A percentile compares a stretch with the other conserved stretches of the same genome.
Conservation (phyloP, 2,113 vertebrate genomes). For the Delphinus delphis region DNA sequence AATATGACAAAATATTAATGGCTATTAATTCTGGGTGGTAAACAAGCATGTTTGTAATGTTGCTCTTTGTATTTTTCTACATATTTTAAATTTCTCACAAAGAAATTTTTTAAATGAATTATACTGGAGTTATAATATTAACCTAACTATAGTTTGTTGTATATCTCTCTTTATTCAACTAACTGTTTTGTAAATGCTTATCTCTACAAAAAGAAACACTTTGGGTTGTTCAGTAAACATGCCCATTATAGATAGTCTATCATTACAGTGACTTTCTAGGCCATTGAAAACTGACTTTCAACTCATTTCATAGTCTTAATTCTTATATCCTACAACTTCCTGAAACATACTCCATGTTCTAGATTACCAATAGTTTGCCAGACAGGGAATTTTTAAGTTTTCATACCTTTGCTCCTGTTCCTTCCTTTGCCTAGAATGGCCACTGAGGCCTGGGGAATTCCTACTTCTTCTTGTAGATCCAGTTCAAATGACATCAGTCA, state of each 20-base stretch:
- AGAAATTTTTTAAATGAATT: not conserved
- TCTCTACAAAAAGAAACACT: not conserved
- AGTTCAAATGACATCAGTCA: not conserved
- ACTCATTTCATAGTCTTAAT: not conserved
- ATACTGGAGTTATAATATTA: not conserved
- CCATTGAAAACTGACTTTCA: not conserved
- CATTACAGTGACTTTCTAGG: not conserved
- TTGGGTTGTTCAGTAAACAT: not conserved
- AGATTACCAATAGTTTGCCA: not conserved
- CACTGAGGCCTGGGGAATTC: not conserved
- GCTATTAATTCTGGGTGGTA: not conserved
- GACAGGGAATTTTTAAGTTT: not conserved
- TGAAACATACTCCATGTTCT: not conserved
- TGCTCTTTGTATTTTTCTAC: not conserved
- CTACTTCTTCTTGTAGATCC: not conserved
- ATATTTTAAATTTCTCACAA: not conserved
- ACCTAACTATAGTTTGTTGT: not conserved
- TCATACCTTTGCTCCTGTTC: not conserved
- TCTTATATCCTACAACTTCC: not conserved
- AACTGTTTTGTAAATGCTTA: not conserved
- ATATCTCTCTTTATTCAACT: not conserved
- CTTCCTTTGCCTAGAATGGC: not conserved
- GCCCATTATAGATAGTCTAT: not conserved
- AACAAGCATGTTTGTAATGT: not conserved
- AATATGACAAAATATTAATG: not conserved